Base-by-base conservation (phyloP, 2,888 invertebrate species). In the Cryptocheilus praepositus region DNA sequence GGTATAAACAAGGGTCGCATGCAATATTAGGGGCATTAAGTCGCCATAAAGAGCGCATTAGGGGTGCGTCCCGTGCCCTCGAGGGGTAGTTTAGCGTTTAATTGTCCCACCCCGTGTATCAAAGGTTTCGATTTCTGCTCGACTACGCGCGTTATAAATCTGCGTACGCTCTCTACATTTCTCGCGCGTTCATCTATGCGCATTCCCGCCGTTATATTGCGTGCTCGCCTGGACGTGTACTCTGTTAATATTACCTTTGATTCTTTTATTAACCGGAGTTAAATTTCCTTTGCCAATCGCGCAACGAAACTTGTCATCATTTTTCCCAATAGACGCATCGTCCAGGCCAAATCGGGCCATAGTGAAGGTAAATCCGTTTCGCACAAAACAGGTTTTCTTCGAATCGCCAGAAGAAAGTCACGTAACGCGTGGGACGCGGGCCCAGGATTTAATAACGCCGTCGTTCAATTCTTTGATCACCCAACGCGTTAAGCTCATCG, bases 21-120 rank as follows among this genome's bases (percentile, higher is more conserved):
- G 85, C 85, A 85, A 88, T 87, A 88, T 88, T 88, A 88, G 88
- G 86, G 86, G 87, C 87, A 88, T 88, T 86, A 88, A 88, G 85
- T 85, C 85, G 86, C 86, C 86, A 88, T 88, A 88, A 88, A 88
- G 88, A 87, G 88, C 87, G 87, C 86, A 88, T 88, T 88, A 88
- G 83, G 83, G 81, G 78, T 84, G 80, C 84, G 83, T 81, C 80
- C 79, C 67, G 73, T 85, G 84, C 84, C 88, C 88, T 87, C 87
- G 85, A 88, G 86, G 88, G 88, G 87, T 86, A 88, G 88, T 88
- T 88, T 88, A 88, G 86, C 87, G 87, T 85, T 88, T 88, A 88
- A 88, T 88, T 88, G 88, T 88, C 82, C 86, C 83, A 83, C 83
- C 84, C 83, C 82, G 82, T 83, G 81, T 86, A 88, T 88, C 88